These are phyloP conservation scores for Eutrigla gurnardus DNA, from an alignment of 2,797 vertebrate genomes.

Conservation along the genomic window DNA sequence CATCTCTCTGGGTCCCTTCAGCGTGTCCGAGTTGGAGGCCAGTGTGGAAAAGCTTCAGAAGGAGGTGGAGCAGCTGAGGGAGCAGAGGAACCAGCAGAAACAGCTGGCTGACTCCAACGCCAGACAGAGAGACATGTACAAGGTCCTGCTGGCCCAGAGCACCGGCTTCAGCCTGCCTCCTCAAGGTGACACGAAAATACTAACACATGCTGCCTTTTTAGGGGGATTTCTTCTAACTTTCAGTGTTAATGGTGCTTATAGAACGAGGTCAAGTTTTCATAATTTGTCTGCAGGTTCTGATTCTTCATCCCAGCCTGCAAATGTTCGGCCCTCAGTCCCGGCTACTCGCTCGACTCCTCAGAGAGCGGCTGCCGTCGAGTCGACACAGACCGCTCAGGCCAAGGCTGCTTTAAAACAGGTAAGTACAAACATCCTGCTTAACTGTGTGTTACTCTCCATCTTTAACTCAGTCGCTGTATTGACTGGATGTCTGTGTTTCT, in stretches of 20 bases:
- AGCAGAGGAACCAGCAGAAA: constrained; percentile 92
- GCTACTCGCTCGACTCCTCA: constrained; percentile 85
- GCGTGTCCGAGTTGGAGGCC: constrained; percentile 83
- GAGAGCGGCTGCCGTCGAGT: constrained; percentile 83
- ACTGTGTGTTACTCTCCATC: too few species aligned
- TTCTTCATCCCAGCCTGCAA: constrained; percentile 78
- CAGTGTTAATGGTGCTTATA: background rate
- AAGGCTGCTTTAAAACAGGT: constrained; percentile 97
- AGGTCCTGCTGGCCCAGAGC: constrained; percentile 91
- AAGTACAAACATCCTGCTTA: background rate
- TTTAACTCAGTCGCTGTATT: background rate
- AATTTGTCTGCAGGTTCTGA: constrained; percentile 74
- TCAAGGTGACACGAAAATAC: constrained; percentile 80
- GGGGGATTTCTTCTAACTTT: background rate
- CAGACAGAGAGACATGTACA: constrained; percentile 97
- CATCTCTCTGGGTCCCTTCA: constrained; percentile 41
- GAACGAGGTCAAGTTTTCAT: background rate
- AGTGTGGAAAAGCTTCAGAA: constrained; percentile 84
- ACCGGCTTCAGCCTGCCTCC: constrained; percentile 91
- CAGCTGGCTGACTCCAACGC: constrained; percentile 92
- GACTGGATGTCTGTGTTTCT: constrained; percentile 5
- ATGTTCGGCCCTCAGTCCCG: constrained; percentile 81
- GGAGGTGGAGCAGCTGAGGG: constrained; percentile 89
- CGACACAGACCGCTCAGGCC: constrained; percentile 88
- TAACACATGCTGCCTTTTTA: rapidly evolving